phyloP scores from a whole-genome alignment of 2,113 vertebrate genomes.

The Centropus bengalensis region DNA sequence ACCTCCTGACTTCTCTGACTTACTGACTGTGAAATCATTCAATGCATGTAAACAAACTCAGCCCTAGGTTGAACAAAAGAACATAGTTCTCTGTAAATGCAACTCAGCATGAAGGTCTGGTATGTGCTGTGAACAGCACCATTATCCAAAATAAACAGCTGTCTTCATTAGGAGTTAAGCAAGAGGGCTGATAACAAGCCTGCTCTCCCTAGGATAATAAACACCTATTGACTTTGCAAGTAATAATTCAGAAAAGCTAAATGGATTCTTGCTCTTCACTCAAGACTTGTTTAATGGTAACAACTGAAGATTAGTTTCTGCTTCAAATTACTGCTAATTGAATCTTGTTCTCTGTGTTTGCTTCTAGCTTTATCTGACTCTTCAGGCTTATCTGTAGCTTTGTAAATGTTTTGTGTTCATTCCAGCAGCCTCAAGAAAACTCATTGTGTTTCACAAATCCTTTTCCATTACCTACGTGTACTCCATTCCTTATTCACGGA shows the following conservation, averaged over 20 bases:
- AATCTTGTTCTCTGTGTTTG: constrained; percentile 49
- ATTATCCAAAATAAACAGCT: constrained; percentile 61
- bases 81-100: background rate
- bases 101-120: background rate
- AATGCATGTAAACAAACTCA: background rate
- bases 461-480: background rate
- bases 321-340: constrained; percentile 57
- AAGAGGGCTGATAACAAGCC: constrained; percentile 40
- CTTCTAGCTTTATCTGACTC: constrained; percentile 53
- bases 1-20: background rate
- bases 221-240: constrained; percentile 59
- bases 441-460: background rate
- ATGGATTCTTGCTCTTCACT: constrained; percentile 42
- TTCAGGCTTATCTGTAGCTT: constrained; percentile 38
- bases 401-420: constrained; percentile 42
- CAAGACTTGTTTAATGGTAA: constrained; percentile 29
- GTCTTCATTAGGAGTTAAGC: constrained; percentile 13
- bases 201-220: constrained; percentile 4
- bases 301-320: constrained; percentile 51
- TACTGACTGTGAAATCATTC: background rate
- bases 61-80: background rate
- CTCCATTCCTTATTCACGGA: background rate
- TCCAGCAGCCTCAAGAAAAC: background rate
- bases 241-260: constrained; percentile 63
- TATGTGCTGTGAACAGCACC: constrained; percentile 1